These are phyloP conservation scores for Scaptomyza caliginosa DNA, from an alignment of 2,888 invertebrate species.

Conservation along the genomic window DNA sequence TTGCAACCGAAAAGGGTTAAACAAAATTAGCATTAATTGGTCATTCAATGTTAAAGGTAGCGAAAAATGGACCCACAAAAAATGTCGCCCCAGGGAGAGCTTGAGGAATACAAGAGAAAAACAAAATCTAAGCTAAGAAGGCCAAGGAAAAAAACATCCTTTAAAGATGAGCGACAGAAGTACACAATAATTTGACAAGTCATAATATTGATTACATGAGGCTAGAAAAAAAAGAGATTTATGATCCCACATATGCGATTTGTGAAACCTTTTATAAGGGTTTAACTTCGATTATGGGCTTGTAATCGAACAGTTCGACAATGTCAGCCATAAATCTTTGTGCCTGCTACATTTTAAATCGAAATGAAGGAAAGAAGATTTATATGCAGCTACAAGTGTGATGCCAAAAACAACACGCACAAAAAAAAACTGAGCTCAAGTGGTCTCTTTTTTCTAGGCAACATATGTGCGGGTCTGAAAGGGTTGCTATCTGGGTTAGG, in stretches of 20 bases:
- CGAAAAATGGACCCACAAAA: slow-evolving; percentile 23
- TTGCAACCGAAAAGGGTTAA: slow-evolving; percentile 53
- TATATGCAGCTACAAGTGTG: slow-evolving; percentile 71
- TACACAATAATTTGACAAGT: slow-evolving; percentile 77
- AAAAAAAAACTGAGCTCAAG: slow-evolving; percentile 38
- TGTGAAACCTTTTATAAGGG: slow-evolving; percentile 41
- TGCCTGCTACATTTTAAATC: slow-evolving; percentile 67
- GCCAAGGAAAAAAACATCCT: slow-evolving; percentile 29
- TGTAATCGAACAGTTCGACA: slow-evolving; percentile 84
- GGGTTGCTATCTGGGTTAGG: slow-evolving; percentile 46
- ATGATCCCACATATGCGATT: slow-evolving; percentile 65
- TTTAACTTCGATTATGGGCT: slow-evolving; percentile 81
- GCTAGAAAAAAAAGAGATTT: slow-evolving; percentile 55
- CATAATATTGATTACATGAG: slow-evolving; percentile 73
- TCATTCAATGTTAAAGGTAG: slow-evolving; percentile 43
- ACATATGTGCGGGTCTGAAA: slow-evolving; percentile 65
- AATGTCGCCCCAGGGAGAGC: slow-evolving; percentile 60
- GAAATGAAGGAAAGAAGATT: slow-evolving; percentile 59
- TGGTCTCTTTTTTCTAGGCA: slow-evolving; percentile 40
- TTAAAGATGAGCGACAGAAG: slow-evolving; percentile 48
- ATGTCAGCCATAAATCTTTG: slow-evolving; percentile 82
- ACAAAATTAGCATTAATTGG: slow-evolving; percentile 73
- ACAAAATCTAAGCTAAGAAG: slow-evolving; percentile 5
- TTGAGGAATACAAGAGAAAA: slow-evolving; percentile 11
- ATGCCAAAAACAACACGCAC: too few species aligned